phyloP scores from a whole-genome alignment of 2,888 invertebrate species.

The Monoplex corrugatus region DNA sequence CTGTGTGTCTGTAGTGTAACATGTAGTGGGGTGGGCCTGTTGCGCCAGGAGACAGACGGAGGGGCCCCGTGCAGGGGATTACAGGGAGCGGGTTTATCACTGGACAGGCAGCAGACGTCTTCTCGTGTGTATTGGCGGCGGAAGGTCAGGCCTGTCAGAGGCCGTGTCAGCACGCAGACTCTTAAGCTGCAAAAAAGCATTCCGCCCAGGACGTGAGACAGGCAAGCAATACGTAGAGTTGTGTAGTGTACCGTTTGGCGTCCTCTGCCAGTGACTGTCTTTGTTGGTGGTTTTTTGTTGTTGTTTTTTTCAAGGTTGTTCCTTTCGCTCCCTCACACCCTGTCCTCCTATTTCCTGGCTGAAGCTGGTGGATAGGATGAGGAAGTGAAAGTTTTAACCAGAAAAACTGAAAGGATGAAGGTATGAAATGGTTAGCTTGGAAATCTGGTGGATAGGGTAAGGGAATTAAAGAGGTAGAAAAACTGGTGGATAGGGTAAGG shows the following conservation, averaged over 20 bases:
- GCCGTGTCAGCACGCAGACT: background rate
- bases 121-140: background rate
- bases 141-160: background rate
- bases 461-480: too few species aligned
- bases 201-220: background rate
- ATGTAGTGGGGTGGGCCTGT: too few species aligned
- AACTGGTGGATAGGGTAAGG: too few species aligned
- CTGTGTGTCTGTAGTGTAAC: too few species aligned
- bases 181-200: background rate
- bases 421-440: too few species aligned
- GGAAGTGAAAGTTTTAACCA: too few species aligned
- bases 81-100: background rate
- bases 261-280: background rate
- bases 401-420: too few species aligned
- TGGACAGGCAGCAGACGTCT: constrained; percentile 18
- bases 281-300: background rate
- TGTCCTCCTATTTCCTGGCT: background rate
- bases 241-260: background rate
- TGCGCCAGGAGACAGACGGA: background rate
- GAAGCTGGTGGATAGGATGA: too few species aligned
- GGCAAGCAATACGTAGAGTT: too few species aligned
- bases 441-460: too few species aligned
- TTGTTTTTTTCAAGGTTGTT: background rate
- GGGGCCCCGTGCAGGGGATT: background rate
- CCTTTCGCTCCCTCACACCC: background rate